Evolutionary conservation across 2,888 invertebrate genomes (phyloP), one percentile per base, ranked within the genome.

Genomic region (Andrena trimmerana): DNA sequence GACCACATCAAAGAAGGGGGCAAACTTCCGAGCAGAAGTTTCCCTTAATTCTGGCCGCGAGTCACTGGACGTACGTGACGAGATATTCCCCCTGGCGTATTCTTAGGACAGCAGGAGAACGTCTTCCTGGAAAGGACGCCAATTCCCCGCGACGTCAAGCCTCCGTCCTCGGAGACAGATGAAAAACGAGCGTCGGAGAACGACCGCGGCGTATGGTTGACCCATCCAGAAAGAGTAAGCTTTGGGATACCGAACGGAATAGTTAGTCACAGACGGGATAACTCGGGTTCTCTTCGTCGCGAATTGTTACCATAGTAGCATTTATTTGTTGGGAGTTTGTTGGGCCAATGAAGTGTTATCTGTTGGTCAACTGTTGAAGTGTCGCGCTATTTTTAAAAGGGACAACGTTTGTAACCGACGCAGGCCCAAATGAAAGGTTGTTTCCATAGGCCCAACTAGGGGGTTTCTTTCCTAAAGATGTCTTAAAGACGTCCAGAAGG

Each of bases 61-160:
- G 80, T 84, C 77, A 78, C 78, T 62, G 85, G 77, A 77, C 83
- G 86, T 88, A 88, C 88, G 88, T 88, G 88, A 87, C 83, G 87
- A 87, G 86, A 87, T 88, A 88, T 86, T 83, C 87, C 82, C 81
- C 75, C 57, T 50, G 75, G 75, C 73, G 76, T 81, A 81, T 79
- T 78, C 78, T 69, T 77, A 80, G 83, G 75, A 80, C 83, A 76
- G 74, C 54, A 29, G 48, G 8, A 66, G 71, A 74, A 77, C 75
- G 77, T 70, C 81, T 80, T 78, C 76, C 59, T 70, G 57, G 78
- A 78, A 77, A 82, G 77, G 80, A 83, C 83, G 84, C 78, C 86
- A 86, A 88, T 88, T 88, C 86, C 83, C 86, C 66, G 83, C 66
- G 78, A 81, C 86, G 88, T 87, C 87, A 84, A 72, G 71, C 77